A percentile compares a stretch with the other conserved stretches of the same genome.
Conservation (phyloP, 2,113 vertebrate species). For the Spermophilus dauricus region DNA sequence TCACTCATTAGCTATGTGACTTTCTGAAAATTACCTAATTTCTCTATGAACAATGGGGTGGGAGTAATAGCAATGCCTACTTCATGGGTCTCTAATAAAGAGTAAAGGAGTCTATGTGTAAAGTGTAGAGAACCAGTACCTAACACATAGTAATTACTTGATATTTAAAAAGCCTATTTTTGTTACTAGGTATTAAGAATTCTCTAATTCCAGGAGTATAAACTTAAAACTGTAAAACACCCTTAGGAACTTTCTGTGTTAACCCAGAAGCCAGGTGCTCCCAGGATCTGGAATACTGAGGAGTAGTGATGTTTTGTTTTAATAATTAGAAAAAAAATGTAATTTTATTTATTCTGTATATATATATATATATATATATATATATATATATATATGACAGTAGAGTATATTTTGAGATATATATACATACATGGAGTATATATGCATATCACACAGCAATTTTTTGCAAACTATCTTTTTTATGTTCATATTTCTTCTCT, state of each 20-base stretch:
- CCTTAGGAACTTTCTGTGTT: constrained; percentile 9
- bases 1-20: not conserved
- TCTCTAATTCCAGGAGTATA: not conserved
- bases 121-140: constrained; percentile 3
- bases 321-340: too few relatives aligned
- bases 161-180: not conserved
- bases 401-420: too few relatives aligned
- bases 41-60: not conserved
- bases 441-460: too few relatives aligned
- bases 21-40: constrained; percentile 40
- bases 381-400: too few relatives aligned
- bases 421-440: too few relatives aligned
- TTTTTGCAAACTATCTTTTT: too few relatives aligned
- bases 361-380: too few relatives aligned
- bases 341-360: too few relatives aligned
- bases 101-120: constrained; percentile 47
- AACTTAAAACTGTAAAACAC: constrained; percentile 31
- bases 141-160: not conserved
- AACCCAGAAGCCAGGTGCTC: not conserved
- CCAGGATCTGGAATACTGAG: not conserved
- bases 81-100: not conserved
- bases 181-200: constrained; percentile 4
- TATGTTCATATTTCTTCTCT: too few relatives aligned
- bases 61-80: not conserved
- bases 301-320: not conserved